Evolutionary conservation across 2,113 vertebrate genomes (phyloP), one percentile per base, ranked within the genome.

Genomic region (Gymnorhina tibicen): DNA sequence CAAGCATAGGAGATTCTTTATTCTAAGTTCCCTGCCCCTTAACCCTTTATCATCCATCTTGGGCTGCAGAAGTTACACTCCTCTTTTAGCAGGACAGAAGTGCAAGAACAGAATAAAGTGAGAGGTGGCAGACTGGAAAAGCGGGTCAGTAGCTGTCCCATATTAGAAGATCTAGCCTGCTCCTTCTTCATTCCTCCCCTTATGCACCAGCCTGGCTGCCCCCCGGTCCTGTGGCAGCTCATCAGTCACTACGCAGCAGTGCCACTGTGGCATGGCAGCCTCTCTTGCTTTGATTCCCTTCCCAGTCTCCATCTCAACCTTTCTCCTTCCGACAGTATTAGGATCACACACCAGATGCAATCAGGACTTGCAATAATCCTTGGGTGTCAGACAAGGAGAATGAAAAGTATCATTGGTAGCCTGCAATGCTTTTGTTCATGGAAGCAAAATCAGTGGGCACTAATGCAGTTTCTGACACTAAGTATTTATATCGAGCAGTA

Each of bases 211-310:
- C 26, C 44, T 39, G 49, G 67, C 44, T 53, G 35, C 1, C 22
- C 19, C 9, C 4, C 0, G 0, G 9, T 9, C 70, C 49, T 42
- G 27, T 28, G 24, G 58, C 67, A 56, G 80, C 53, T 47, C 62
- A 49, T 64, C 13, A 68, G 42, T 68, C 87, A 59, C 33, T 22
- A 7, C 2, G 3, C 62, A 75, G 47, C 63, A 86, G 47, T 24
- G 33, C 24, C 27, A 27, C 19, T 16, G 11, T 32, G 46, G 24
- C 39, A 78, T 2, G 9, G 90, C 67, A 64, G 11, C 47, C 30
- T 73, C 68, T 58, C 52, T 79, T 26, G n/a, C 37, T 85, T 64
- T 21, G 62, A 80, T 50, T 89, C 56, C 56, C 22, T 72, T 86
- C 47, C 52, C 52, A 72, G 22, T 6, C 52, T 49, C 32, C 16